Base-by-base conservation (phyloP, 2,888 invertebrate species). In the Cerastis leucographa region DNA sequence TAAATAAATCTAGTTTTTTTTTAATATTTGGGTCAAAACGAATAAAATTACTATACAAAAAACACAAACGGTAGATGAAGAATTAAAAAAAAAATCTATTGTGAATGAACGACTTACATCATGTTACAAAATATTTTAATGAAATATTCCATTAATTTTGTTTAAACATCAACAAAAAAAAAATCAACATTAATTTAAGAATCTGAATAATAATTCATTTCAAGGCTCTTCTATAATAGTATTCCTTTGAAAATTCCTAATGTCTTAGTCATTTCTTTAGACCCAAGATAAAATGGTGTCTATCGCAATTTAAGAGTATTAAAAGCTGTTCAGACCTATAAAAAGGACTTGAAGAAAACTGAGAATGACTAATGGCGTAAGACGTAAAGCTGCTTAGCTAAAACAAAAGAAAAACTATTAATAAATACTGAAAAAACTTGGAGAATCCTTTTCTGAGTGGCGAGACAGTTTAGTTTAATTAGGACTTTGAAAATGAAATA, bases 361-460 rank as follows among this genome's bases (percentile, higher is more conserved):
- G 68, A 5, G 4, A 75, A 69, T 65, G 46, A 81, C 11, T 29
- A 40, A 81, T 69, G 29, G 49, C 29, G 0, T 17, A 22, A 59
- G 25, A 1, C 35, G 35, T n/a, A 14, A 35, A 51, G 12, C 25
- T 35, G 35, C 35, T 44, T 71, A 11, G 8, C 12, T 51, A 71
- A 71, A 42, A 70, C 65, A 62, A 56, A 67, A 73, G 46, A 62
- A 62, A 73, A 49, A 22, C 29, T 54, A 12, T 40, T 8, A 35
- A 40, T 40, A 4, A 42, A n/a, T 25, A 35, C 6, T 6, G 42
- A 22, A 65, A 72, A 42, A 67, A 25, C 22, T 64, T 44, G n/a
- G 12, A 35, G n/a, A 65, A 49, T 66, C 7, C 49, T 12, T 35
- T 51, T 25, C 0, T 14, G 14, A 71, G 29, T 14, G 5, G 12